Evolutionary conservation across 30 jellyfish, hydroid and myxozoan species (phyloP), one percentile per base, ranked within the genome.

Genomic region (Mastigias papua): DNA sequence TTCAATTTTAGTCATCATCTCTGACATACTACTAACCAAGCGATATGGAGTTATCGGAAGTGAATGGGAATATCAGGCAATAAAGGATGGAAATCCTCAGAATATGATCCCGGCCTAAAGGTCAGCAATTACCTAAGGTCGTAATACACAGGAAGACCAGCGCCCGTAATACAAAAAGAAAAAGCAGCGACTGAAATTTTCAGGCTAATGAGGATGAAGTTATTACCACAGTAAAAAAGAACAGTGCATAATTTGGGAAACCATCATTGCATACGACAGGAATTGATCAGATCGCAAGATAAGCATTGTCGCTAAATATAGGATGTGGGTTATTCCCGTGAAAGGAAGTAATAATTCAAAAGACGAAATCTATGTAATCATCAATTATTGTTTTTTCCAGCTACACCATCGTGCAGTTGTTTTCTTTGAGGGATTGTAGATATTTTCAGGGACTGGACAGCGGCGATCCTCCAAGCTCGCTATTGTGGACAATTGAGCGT

Each of bases 331-430:
- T 63, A 63, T 63, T 23, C 17, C 37, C 22, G 34, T 8, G 1
- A 20, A n/a, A 63, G 74, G 74, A 63, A 63, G 74, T 28, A 63
- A 63, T 63, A 26, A 63, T 63, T 63, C 74, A 1, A 21, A 63
- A 19, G 35, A 7, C 2, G 42, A 27, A 23, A 23, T 63, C 26
- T 51, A 51, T 8, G 67, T 11, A 37, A 37, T 11, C 11, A 37
- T 11, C 11, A 3, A 5, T 37, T 37, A 37, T 37, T 37, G 11
- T 11, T 3, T 37, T 37, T 37, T 5, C 10, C 54, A 37, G n/a
- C n/a, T n/a, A n/a, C n/a, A 37, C 54, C 54, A 37, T 37, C 11
- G 5, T 5, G 11, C 10, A 37, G 11, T 37, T 3, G 54, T 11
- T 5, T 37, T 37, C 10, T 11, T 37, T 37, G 5, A 11, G 54